Conservation (phyloP, 1,140 invertebrate genomes). For the Drosophila equinoxialis region DNA sequence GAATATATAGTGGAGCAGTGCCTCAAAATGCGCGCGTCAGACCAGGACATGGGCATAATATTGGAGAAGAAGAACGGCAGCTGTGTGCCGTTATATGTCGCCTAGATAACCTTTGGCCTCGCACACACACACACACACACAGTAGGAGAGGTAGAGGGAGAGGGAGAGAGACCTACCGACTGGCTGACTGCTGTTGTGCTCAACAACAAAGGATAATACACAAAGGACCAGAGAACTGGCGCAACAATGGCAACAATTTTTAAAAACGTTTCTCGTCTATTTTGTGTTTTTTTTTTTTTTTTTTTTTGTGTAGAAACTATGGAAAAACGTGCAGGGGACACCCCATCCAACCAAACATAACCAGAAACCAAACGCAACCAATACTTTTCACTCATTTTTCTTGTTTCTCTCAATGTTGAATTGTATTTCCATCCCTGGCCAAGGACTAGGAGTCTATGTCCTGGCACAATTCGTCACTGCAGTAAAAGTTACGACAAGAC, state of each 20-base stretch:
- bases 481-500: slow-evolving; percentile 19
- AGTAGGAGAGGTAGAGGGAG: slow-evolving; percentile 7
- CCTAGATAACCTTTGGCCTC: slow-evolving; percentile 77
- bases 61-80: slow-evolving; percentile 52
- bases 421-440: background rate
- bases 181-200: slow-evolving; percentile 51
- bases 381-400: slow-evolving; percentile 23
- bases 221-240: slow-evolving; percentile 69
- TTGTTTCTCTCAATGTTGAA: background rate
- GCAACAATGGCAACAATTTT: slow-evolving; percentile 78
- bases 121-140: slow-evolving; percentile 45
- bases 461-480: slow-evolving; percentile 51
- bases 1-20: background rate
- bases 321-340: slow-evolving; percentile 54
- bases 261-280: slow-evolving; percentile 57
- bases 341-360: slow-evolving; percentile 35
- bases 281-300: slow-evolving; percentile 16
- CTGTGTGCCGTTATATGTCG: slow-evolving; percentile 66
- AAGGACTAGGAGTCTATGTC: background rate
- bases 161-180: slow-evolving; percentile 30
- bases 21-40: slow-evolving; percentile 33
- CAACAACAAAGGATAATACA: slow-evolving; percentile 74
- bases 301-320: slow-evolving; percentile 67
- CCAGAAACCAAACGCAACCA: slow-evolving; percentile 40
- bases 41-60: background rate